phyloP scores from a whole-genome alignment of 2,888 invertebrate species.

The Pachydiplax longipennis region DNA sequence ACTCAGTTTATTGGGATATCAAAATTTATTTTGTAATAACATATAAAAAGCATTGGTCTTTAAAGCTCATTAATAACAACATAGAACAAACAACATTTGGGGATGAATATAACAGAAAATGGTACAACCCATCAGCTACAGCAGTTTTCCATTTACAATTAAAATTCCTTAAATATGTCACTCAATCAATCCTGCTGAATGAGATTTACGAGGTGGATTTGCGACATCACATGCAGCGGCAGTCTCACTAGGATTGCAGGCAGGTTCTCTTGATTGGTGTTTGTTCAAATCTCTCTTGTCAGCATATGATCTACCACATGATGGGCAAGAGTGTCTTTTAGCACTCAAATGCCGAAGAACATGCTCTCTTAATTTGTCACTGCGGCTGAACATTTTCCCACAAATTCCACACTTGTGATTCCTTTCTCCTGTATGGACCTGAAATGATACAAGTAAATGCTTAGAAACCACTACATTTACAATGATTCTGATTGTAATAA shows the following conservation, averaged over 20 bases:
- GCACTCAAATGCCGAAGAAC: conserved; percentile 13
- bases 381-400: conserved; percentile 17
- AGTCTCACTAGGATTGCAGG: background rate
- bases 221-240: background rate
- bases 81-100: too few species aligned
- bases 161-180: too few species aligned
- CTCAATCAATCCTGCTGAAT: too few species aligned
- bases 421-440: conserved; percentile 29
- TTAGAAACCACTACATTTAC: background rate
- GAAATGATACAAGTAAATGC: background rate
- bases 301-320: conserved; percentile 23
- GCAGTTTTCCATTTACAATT: too few species aligned
- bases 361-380: conserved; percentile 27
- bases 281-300: conserved; percentile 29
- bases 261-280: conserved; percentile 4
- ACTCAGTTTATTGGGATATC: too few species aligned
- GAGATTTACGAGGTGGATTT: too few species aligned
- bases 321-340: background rate
- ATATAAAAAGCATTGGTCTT: too few species aligned
- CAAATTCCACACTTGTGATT: conserved; percentile 33
- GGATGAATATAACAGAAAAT: too few species aligned
- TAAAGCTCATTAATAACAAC: too few species aligned
- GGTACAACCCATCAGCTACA: too few species aligned
- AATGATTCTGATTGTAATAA: background rate
- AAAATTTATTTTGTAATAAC: too few species aligned